Percentiles rank a stretch among this genome's conserved stretches.
These are phyloP conservation scores for Lydus trimaculatus DNA, from an alignment of 2,888 invertebrate species.

Conservation along the genomic window DNA sequence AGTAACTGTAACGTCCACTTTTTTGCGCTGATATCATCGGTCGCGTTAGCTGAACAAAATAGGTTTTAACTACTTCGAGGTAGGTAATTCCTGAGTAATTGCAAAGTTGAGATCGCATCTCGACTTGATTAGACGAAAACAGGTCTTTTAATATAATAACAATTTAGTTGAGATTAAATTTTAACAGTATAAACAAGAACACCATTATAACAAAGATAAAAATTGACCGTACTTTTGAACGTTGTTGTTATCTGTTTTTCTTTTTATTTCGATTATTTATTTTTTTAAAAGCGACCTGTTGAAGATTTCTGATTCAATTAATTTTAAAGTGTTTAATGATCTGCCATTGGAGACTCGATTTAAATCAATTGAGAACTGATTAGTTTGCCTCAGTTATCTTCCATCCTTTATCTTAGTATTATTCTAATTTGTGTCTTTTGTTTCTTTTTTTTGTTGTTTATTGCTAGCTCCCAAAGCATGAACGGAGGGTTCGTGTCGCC, in stretches of 20 bases:
- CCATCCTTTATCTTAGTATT: slow-evolving; percentile 12
- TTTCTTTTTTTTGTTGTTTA: slow-evolving; percentile 54
- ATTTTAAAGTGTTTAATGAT: slow-evolving; percentile 14
- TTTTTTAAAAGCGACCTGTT: neutral
- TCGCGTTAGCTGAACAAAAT: slow-evolving; percentile 16
- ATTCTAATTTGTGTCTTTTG: slow-evolving; percentile 36
- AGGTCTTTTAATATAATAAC: slow-evolving; percentile 6
- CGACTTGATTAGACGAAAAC: slow-evolving; percentile 2
- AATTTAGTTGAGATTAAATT: slow-evolving; percentile 5
- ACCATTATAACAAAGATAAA: slow-evolving; percentile 3
- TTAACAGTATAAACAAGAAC: slow-evolving; percentile 3
- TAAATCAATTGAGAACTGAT: slow-evolving; percentile 10
- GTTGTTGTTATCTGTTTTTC: neutral
- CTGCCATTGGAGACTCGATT: slow-evolving; percentile 1
- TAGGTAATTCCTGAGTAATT: slow-evolving; percentile 6
- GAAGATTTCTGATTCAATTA: slow-evolving; percentile 13
- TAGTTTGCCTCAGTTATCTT: slow-evolving; percentile 10
- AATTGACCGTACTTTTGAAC: neutral
- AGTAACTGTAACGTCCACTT: slow-evolving; percentile 14
- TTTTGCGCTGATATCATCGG: slow-evolving; percentile 12
- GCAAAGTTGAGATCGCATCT: slow-evolving; percentile 1
- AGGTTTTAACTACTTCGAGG: slow-evolving; percentile 2
- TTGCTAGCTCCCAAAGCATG: slow-evolving; percentile 75
- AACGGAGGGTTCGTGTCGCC: slow-evolving; percentile 79
- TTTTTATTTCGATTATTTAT: neutral